Percentiles rank a stretch among this genome's conserved stretches.
phyloP scores from a whole-genome alignment of 2,888 invertebrate species.

The Tubiluchus corallicola region DNA sequence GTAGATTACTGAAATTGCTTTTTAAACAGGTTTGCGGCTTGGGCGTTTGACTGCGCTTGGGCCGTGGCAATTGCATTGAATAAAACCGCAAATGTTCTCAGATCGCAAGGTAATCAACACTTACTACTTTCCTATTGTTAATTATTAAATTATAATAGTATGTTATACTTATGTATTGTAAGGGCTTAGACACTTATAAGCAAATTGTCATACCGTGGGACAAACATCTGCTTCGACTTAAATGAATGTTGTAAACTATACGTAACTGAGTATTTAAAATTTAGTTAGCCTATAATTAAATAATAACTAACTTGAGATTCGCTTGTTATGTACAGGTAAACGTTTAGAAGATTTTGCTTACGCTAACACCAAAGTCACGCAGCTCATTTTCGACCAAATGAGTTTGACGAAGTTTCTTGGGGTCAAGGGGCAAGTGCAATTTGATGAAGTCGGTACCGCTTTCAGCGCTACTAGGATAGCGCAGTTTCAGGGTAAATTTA shows the following conservation, averaged over 20 bases:
- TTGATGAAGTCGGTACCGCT: background rate
- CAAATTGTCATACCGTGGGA: too few relatives aligned
- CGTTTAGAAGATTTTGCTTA: background rate
- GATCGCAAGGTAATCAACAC: background rate
- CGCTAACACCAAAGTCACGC: background rate
- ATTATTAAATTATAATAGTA: too few relatives aligned
- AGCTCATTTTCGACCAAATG: background rate
- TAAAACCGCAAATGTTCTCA: background rate
- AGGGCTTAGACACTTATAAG: too few relatives aligned
- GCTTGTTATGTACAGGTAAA: background rate
- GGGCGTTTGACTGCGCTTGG: background rate
- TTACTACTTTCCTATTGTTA: too few relatives aligned
- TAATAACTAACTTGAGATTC: too few relatives aligned
- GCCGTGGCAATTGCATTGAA: background rate
- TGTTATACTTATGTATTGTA: too few relatives aligned
- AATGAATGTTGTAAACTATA: too few relatives aligned
- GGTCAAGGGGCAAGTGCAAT: background rate
- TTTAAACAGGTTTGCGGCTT: background rate
- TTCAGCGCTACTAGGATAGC: background rate
- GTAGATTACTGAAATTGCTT: background rate
- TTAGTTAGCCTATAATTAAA: too few relatives aligned
- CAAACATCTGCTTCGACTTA: too few relatives aligned
- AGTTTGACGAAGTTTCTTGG: background rate
- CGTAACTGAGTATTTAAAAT: too few relatives aligned
- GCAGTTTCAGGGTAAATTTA: conserved; percentile 1